A percentile compares a stretch with the other conserved stretches of the same genome.
Evolutionary conservation across 2,888 invertebrate genomes (phyloP).

Genomic region (Periphyllus acericola): DNA sequence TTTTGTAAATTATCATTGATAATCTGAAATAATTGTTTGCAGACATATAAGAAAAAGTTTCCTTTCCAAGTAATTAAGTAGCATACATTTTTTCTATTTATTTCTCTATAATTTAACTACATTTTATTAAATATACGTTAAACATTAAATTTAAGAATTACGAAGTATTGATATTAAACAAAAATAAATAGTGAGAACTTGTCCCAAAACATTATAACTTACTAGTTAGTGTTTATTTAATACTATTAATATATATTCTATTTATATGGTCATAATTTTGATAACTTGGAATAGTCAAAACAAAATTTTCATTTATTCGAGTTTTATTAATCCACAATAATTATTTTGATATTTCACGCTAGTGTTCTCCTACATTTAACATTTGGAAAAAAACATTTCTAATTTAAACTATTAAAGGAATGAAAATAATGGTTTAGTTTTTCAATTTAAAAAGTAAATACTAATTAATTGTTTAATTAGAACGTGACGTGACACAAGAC

Average conservation of each 20-base stretch:
- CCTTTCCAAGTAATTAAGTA: not conserved
- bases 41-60: not conserved
- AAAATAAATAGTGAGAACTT: too few species aligned
- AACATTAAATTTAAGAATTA: too few species aligned
- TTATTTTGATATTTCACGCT: not conserved
- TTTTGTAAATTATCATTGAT: not conserved
- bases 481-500: not conserved
- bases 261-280: too few species aligned
- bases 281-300: not conserved
- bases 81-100: not conserved
- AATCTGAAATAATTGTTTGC: not conserved
- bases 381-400: not conserved
- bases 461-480: not conserved
- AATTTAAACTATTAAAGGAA: not conserved
- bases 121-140: not conserved
- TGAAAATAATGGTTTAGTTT: not conserved
- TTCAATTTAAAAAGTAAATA: not conserved
- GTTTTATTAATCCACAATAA: not conserved
- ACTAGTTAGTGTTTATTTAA: not conserved
- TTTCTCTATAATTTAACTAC: not conserved
- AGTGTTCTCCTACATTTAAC: not conserved
- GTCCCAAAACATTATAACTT: too few species aligned
- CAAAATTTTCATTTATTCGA: not conserved
- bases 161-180: not conserved
- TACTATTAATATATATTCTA: not conserved